These are phyloP conservation scores for Actinia tenebrosa DNA, from an alignment of 64 coral and sea anemone genomes.

Conservation along the genomic window DNA sequence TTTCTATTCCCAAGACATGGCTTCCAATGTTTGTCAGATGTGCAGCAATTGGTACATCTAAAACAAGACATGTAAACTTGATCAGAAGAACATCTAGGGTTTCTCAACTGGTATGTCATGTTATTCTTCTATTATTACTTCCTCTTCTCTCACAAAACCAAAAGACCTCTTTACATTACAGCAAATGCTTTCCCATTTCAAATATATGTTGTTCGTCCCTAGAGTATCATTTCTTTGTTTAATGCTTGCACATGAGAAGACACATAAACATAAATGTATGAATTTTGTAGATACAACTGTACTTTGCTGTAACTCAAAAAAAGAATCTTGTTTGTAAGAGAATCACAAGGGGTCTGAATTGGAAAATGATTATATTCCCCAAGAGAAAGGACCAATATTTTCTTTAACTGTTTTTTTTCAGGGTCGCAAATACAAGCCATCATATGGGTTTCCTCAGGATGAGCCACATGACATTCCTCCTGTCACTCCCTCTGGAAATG, in stretches of 20 bases:
- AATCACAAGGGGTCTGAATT: too few species aligned
- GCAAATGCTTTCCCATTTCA: too few species aligned
- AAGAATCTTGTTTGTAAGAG: too few species aligned
- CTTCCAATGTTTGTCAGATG: conserved; percentile 60
- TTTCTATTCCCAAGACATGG: conserved; percentile 64
- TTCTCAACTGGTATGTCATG: conserved; percentile 54
- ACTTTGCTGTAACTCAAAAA: too few species aligned
- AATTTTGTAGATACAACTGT: too few species aligned
- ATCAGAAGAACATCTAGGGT: conserved; percentile 57
- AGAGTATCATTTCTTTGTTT: too few species aligned
- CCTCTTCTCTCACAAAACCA: too few species aligned
- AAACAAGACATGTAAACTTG: conserved; percentile 59
- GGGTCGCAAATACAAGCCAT: background rate
- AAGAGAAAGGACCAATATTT: background rate
- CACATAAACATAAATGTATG: too few species aligned
- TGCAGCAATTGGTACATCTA: conserved; percentile 24
- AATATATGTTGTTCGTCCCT: too few species aligned
- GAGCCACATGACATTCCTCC: background rate
- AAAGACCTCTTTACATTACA: too few species aligned
- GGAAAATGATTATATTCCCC: background rate
- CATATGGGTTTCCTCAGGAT: background rate
- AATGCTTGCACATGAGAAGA: too few species aligned
- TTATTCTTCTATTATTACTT: background rate
- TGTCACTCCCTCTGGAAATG: background rate
- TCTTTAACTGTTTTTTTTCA: background rate